Conservation (phyloP, 2,888 invertebrate species). For the Heliconius charithonia region DNA sequence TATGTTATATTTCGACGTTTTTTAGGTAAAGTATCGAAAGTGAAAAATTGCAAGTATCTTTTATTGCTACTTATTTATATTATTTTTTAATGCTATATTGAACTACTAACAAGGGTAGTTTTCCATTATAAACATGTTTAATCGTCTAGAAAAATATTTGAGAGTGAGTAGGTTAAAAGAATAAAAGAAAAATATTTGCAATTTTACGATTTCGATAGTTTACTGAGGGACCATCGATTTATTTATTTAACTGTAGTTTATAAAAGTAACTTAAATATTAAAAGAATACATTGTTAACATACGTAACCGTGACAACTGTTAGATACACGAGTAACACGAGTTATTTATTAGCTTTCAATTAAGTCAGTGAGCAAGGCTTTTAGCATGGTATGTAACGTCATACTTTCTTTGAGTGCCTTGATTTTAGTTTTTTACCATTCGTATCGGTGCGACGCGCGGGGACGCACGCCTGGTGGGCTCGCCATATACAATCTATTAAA, state of each 20-base stretch:
- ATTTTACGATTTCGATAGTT: too few species aligned
- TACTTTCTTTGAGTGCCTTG: slow-evolving; percentile 74
- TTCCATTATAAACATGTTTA: too few species aligned
- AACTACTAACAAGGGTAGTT: not conserved
- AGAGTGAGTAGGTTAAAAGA: too few species aligned
- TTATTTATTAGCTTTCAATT: slow-evolving; percentile 71
- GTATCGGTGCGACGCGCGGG: slow-evolving; percentile 65
- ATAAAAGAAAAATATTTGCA: too few species aligned
- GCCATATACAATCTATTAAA: slow-evolving; percentile 40
- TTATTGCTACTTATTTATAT: too few species aligned
- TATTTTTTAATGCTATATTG: too few species aligned
- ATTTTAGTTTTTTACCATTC: slow-evolving; percentile 73
- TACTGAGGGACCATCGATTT: too few species aligned
- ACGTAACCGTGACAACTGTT: slow-evolving; percentile 55
- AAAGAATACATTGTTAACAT: slow-evolving; percentile 44
- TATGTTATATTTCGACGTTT: not conserved
- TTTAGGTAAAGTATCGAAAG: too few species aligned
- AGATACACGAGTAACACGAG: slow-evolving; percentile 63
- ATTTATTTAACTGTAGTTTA: not conserved
- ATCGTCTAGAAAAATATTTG: too few species aligned
- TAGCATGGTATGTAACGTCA: slow-evolving; percentile 68
- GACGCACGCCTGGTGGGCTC: slow-evolving; percentile 64
- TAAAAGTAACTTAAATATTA: not conserved
- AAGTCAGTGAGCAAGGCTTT: slow-evolving; percentile 71
- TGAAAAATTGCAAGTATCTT: too few species aligned